Evolutionary conservation across 2,888 invertebrate species (phyloP), one percentile per base, ranked within the genome.

Genomic region (Pelosia muscerda): DNA sequence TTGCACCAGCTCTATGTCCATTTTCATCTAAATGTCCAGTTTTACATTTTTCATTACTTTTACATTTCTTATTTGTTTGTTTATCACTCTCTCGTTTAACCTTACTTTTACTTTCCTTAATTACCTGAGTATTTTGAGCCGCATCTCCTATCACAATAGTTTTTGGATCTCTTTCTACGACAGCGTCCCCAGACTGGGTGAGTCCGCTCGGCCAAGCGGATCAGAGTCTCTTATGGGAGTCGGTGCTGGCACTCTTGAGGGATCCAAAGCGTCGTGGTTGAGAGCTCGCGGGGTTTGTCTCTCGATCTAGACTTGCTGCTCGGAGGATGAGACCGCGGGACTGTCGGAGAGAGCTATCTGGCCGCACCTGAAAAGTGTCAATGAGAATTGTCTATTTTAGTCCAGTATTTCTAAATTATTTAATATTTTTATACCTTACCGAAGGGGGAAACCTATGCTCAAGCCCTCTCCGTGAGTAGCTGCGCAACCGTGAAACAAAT

Each of bases 151-250:
- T 82, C 72, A 75, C 76, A 75, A 71, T 73, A 65, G 63, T 75
- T 74, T 72, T 81, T 81, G 82, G 80, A 81, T 77, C 72, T 78
- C 63, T 78, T 61, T 70, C 63, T 65, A 54, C 42, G 65, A 65
- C 65, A 56, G 73, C 70, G 76, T 73, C 72, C 65, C 75, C 85
- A 85, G 86, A 86, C 84, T 81, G 71, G 71, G 74, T 68, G 69
- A 84, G 88, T 83, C 88, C 90, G 88, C 78, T 73, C 63, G 72
- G 82, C 82, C 80, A 86, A 84, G 79, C 86, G 90, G 94, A 95
- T 95, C 95, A 95, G 91, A 95, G 95, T 87, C 90, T 90, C 84
- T 95, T 94, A 74, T 94, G 93, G 0, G 92, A 90, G 77, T 92
- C 92, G 2, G 89, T 89, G 81, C 93, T 93, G 67, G 93, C 83